A percentile compares a stretch with the other conserved stretches of the same genome.
Evolutionary conservation across 2,888 invertebrate genomes (phyloP).

Genomic region (Heterodera filipjevi): DNA sequence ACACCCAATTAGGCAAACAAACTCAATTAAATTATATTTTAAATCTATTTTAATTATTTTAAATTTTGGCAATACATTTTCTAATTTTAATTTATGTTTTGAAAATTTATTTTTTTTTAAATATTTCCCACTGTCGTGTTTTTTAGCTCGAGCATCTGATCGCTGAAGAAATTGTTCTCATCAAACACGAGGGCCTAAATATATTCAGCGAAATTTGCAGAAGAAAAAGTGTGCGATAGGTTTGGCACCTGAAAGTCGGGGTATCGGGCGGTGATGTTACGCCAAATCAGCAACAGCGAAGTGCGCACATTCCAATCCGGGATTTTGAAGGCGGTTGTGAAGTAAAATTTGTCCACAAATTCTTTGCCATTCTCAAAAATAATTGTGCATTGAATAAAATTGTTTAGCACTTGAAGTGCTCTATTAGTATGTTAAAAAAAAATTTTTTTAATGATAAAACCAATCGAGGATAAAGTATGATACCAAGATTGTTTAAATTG

Average conservation of each 20-base stretch:
- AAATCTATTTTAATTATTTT: too few species aligned
- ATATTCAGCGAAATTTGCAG: not conserved
- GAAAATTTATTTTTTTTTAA: not conserved
- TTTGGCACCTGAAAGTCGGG: slow-evolving; percentile 56
- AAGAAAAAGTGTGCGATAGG: not conserved
- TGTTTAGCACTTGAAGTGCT: too few species aligned
- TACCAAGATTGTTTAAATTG: too few species aligned
- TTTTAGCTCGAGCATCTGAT: slow-evolving; percentile 61
- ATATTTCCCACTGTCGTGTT: slow-evolving; percentile 46
- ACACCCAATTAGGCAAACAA: not conserved
- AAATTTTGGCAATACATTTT: not conserved
- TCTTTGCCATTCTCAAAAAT: slow-evolving; percentile 48
- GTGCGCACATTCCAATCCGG: slow-evolving; percentile 62
- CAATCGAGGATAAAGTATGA: too few species aligned
- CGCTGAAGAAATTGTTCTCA: slow-evolving; percentile 65
- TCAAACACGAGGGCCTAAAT: slow-evolving; percentile 59
- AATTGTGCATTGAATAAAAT: too few species aligned
- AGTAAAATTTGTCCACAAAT: slow-evolving; percentile 61
- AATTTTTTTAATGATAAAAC: too few species aligned
- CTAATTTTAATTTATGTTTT: not conserved
- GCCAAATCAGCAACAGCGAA: slow-evolving; percentile 58
- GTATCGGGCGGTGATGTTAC: slow-evolving; percentile 61
- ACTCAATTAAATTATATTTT: too few species aligned
- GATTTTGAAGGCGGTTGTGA: slow-evolving; percentile 63
- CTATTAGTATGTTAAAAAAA: too few species aligned